Conservation (phyloP, 37 sponge, comb jelly and placozoan species). For the Ianthella basta region DNA sequence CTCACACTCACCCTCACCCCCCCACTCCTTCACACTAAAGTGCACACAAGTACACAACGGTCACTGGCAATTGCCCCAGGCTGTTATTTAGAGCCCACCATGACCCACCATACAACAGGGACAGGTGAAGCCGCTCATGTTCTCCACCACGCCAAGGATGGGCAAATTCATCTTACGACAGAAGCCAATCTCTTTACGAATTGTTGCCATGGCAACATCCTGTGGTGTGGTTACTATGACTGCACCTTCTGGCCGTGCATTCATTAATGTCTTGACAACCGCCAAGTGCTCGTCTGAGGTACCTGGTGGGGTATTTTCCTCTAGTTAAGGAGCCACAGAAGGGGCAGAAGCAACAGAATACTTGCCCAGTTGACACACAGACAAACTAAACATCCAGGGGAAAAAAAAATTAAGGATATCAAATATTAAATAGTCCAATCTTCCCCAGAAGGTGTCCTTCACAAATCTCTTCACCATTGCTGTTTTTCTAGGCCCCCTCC, state of each 20-base stretch:
- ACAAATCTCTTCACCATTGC: slow-evolving; percentile 83
- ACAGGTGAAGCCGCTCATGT: slow-evolving; percentile 82
- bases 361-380: no score
- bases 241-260: slow-evolving; percentile 82
- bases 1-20: no score
- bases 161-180: slow-evolving; percentile 83
- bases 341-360: no score
- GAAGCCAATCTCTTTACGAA: slow-evolving; percentile 86
- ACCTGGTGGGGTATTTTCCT: slow-evolving; percentile 87
- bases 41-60: no score
- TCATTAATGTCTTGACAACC: slow-evolving; percentile 70
- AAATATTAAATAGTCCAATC: slow-evolving; percentile 88
- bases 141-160: slow-evolving; percentile 81
- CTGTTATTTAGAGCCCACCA: no score
- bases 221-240: slow-evolving; percentile 92
- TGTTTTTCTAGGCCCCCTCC: slow-evolving; percentile 96
- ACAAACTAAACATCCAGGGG: not conserved
- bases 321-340: slow-evolving; percentile 14
- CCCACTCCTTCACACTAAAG: no score
- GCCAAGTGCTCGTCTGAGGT: slow-evolving; percentile 95
- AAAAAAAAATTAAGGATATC: slow-evolving; percentile 56
- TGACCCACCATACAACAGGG: slow-evolving; percentile 82
- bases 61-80: no score
- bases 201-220: slow-evolving; percentile 81
- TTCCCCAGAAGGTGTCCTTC: slow-evolving; percentile 93